Evolutionary conservation across 2,113 vertebrate genomes (phyloP).

Genomic region (Neodontobutis hainanensis): DNA sequence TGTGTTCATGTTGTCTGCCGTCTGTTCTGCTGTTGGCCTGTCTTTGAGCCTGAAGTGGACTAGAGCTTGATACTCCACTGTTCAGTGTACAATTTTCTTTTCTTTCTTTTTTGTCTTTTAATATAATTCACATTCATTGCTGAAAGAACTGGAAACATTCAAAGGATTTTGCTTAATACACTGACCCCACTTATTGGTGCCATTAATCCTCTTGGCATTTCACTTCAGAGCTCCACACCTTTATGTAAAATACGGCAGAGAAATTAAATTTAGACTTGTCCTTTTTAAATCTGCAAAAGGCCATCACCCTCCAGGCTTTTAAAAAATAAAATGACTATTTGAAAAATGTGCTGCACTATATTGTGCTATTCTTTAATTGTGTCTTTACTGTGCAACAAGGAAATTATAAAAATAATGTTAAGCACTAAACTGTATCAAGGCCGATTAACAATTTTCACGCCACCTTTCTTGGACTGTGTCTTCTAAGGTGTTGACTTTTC

Average conservation of each 20-base stretch:
- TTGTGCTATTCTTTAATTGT: neutral
- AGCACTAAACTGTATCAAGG: too few species aligned
- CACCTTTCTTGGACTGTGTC: neutral
- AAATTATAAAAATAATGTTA: too few species aligned
- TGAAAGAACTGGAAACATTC: conserved; percentile 59
- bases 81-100: conserved; percentile 11
- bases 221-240: conserved; percentile 32
- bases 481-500: neutral
- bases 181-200: conserved; percentile 45
- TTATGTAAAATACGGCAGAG: conserved; percentile 34
- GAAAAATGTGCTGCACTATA: conserved; percentile 3
- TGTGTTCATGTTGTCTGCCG: conserved; percentile 52
- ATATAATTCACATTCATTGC: conserved; percentile 33
- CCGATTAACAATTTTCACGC: neutral
- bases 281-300: conserved; percentile 15
- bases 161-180: conserved; percentile 48
- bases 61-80: neutral
- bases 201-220: conserved; percentile 71
- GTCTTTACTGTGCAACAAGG: neutral
- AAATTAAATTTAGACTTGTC: conserved; percentile 37
- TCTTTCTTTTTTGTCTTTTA: conserved; percentile 30
- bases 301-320: conserved; percentile 17
- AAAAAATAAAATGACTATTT: conserved; percentile 9
- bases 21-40: conserved; percentile 53
- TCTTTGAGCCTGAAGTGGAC: conserved; percentile 4